Percentiles rank a stretch among this genome's conserved stretches.
These are phyloP conservation scores for Trachops cirrhosus DNA, from an alignment of 2,797 vertebrate species.

Conservation along the genomic window DNA sequence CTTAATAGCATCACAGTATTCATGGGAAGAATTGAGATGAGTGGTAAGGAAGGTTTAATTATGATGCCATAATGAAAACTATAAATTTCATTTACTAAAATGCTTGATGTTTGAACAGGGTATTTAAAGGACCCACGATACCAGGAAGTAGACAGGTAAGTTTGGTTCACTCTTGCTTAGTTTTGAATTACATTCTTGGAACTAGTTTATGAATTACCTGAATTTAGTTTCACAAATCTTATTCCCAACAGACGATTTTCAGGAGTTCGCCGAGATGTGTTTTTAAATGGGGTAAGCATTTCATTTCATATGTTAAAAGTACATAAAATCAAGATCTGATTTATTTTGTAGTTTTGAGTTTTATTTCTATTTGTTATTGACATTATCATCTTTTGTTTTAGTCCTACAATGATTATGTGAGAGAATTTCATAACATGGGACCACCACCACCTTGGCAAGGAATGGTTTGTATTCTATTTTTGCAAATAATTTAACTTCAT, in stretches of 20 bases:
- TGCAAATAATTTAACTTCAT: slow-evolving; percentile 34
- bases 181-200: slow-evolving; percentile 76
- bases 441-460: slow-evolving; percentile 97
- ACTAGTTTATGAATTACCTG: slow-evolving; percentile 77
- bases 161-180: slow-evolving; percentile 77
- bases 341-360: slow-evolving; percentile 47
- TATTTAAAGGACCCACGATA: slow-evolving; percentile 98
- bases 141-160: slow-evolving; percentile 97
- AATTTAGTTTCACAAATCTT: slow-evolving; percentile 86
- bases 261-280: slow-evolving; percentile 95
- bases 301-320: slow-evolving; percentile 46
- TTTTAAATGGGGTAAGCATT: slow-evolving; percentile 97
- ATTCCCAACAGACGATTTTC: slow-evolving; percentile 93
- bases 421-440: slow-evolving; percentile 97
- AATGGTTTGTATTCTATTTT: slow-evolving; percentile 89
- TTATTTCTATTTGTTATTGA: slow-evolving; percentile 62
- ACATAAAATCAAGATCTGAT: slow-evolving; percentile 40
- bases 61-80: slow-evolving; percentile 55
- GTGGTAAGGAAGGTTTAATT: slow-evolving; percentile 69
- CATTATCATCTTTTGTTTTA: slow-evolving; percentile 83
- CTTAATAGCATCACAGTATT: slow-evolving; percentile 53
- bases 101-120: slow-evolving; percentile 90
- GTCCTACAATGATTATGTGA: slow-evolving; percentile 99
- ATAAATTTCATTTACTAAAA: slow-evolving; percentile 81
- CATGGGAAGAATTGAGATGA: slow-evolving; percentile 64